Conservation (phyloP, 2,888 invertebrate genomes). For the Terebella lapidaria region DNA sequence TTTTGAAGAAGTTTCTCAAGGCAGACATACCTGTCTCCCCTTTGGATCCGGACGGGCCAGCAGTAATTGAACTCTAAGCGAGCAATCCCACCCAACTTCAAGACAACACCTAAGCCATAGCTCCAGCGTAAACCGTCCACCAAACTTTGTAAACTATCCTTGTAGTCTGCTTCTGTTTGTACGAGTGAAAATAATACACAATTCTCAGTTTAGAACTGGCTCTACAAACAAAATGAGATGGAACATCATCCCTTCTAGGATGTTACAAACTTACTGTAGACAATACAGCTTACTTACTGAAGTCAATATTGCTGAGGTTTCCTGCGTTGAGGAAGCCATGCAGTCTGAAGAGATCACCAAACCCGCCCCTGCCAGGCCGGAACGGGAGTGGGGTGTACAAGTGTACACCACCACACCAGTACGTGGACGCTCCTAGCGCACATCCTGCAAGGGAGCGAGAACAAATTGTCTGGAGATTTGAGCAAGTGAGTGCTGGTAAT, state of each 20-base stretch:
- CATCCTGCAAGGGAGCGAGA: constrained; percentile 36
- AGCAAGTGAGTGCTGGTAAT: no score
- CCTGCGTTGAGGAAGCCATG: constrained; percentile 88
- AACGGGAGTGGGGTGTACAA: constrained; percentile 87
- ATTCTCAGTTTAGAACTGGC: background rate
- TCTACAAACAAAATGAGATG: background rate
- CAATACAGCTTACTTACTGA: constrained; percentile 53
- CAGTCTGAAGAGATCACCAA: constrained; percentile 78
- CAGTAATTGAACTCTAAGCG: constrained; percentile 93
- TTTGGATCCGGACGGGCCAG: constrained; percentile 66
- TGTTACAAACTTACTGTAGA: no score
- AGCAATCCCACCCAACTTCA: constrained; percentile 78
- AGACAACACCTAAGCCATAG: constrained; percentile 76
- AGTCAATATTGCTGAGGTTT: constrained; percentile 64
- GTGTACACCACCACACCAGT: constrained; percentile 83
- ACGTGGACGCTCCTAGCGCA: constrained; percentile 62
- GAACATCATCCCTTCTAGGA: no score
- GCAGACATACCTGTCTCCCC: constrained; percentile 59
- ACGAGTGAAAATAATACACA: background rate
- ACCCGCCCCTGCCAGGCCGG: constrained; percentile 69
- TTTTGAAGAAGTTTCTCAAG: background rate
- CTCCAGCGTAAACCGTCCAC: constrained; percentile 60
- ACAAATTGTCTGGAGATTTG: no score
- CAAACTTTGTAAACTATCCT: constrained; percentile 13
- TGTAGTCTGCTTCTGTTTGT: constrained; percentile 9